These are phyloP conservation scores for Helleia helle DNA, from an alignment of 2,888 invertebrate genomes.

Conservation along the genomic window DNA sequence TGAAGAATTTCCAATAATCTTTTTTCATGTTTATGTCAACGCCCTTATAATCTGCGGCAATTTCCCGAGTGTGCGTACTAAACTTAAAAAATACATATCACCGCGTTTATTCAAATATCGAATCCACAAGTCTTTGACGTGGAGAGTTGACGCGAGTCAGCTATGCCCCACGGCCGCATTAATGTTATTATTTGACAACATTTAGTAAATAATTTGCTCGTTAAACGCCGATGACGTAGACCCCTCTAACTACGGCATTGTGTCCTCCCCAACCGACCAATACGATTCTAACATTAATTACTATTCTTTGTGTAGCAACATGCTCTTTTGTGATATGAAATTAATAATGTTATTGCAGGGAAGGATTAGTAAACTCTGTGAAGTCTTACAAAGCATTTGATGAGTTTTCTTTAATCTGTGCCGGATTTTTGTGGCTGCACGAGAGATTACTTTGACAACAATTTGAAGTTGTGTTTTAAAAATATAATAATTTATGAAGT, in stretches of 20 bases:
- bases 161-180: slow-evolving; percentile 46
- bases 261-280: slow-evolving; percentile 51
- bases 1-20: no score
- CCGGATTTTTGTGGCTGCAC: slow-evolving; percentile 19
- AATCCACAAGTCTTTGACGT: slow-evolving; percentile 19
- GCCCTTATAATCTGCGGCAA: no score
- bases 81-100: no score
- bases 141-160: slow-evolving; percentile 20
- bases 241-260: slow-evolving; percentile 67
- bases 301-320: slow-evolving; percentile 61
- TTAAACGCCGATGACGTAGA: slow-evolving; percentile 63
- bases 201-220: slow-evolving; percentile 73
- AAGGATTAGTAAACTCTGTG: slow-evolving; percentile 52
- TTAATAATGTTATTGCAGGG: slow-evolving; percentile 29
- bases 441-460: background rate
- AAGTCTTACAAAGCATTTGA: slow-evolving; percentile 46
- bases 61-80: no score
- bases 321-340: slow-evolving; percentile 60
- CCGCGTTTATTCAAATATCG: background rate
- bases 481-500: background rate
- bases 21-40: no score
- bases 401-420: slow-evolving; percentile 39
- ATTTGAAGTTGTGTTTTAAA: background rate
- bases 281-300: slow-evolving; percentile 62
- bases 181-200: slow-evolving; percentile 73